Base-by-base conservation (phyloP, 2,113 vertebrate genomes). In the Alectura lathami region DNA sequence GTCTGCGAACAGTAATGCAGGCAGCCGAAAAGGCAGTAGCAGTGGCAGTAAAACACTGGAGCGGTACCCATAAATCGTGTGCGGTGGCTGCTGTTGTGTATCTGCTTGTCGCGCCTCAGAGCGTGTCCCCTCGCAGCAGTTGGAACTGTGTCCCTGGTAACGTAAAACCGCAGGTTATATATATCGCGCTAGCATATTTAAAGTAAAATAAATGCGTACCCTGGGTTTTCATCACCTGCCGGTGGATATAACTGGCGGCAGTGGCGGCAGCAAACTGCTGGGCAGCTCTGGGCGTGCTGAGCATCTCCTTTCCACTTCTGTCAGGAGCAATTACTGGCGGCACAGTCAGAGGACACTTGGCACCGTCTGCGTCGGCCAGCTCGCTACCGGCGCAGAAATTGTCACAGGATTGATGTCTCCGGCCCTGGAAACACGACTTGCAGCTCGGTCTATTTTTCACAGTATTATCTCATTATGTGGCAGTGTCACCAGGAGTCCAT, bases 381-480 rank as follows among this genome's bases (percentile, higher is more conserved):
- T 80, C 63, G 48, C 0, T 14, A 17, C 27, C 88, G 72, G 45
- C 0, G 1, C 86, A 90, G 76, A 36, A 59, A 89, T 3, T 68
- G 83, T 72, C 53, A 50, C 21, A 74, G 60, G 56, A 87, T 81
- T 79, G 51, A 86, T 74, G 45, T 74, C 88, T 78, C 74, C 42
- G 40, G 5, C 34, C 75, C 83, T 72, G 36, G 86, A 91, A 93
- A 95, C 78, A 80, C 88, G 15, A 45, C 68, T 72, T 79, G 30
- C 74, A 56, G 56, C 30, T 76, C 56, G 34, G 53, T 93, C 68
- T 56, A 14, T 83, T 77, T 94, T 91, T 91, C 40, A 40, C 62
- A 78, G 70, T 69, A 66, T 76, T 48, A 56, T 96, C 83, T 90
- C 85, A 42, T 94, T 91, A 79, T 34, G 51, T 56, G 64, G 50